Conservation (phyloP, 2,113 vertebrate species). For the Melozone crissalis region DNA sequence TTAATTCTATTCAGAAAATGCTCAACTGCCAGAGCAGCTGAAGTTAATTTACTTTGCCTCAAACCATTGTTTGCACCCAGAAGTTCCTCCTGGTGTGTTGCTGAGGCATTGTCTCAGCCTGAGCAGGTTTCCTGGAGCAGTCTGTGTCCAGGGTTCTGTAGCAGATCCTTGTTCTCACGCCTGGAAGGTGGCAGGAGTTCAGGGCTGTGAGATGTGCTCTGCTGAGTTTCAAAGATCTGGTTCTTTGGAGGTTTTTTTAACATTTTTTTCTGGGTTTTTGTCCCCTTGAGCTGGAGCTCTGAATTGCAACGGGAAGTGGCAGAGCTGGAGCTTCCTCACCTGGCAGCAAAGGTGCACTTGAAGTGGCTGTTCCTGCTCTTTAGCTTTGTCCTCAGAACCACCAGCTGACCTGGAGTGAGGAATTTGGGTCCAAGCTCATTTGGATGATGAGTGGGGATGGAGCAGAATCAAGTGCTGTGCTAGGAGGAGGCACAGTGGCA, state of each 20-base stretch:
- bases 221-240: neutral
- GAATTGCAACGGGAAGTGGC: neutral
- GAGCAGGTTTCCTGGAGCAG: neutral
- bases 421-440: neutral
- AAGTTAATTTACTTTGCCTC: conserved; percentile 43
- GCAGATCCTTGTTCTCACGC: neutral
- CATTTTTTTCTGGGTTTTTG: rapidly evolving
- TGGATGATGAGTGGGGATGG: neutral
- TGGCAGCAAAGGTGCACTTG: neutral
- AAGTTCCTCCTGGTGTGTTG: conserved; percentile 11
- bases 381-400: neutral
- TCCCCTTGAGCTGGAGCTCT: neutral
- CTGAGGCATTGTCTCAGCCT: neutral
- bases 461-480: neutral
- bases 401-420: neutral
- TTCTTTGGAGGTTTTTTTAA: neutral
- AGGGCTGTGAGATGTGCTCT: neutral
- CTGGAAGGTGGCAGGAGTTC: conserved; percentile 13
- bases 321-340: neutral
- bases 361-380: neutral
- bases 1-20: conserved; percentile 40
- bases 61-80: conserved; percentile 41
- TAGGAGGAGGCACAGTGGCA: neutral
- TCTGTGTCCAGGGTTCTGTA: neutral
- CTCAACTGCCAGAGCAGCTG: conserved; percentile 30